phyloP scores from a whole-genome alignment of 2,888 invertebrate genomes.

The Aricia artaxerxes region DNA sequence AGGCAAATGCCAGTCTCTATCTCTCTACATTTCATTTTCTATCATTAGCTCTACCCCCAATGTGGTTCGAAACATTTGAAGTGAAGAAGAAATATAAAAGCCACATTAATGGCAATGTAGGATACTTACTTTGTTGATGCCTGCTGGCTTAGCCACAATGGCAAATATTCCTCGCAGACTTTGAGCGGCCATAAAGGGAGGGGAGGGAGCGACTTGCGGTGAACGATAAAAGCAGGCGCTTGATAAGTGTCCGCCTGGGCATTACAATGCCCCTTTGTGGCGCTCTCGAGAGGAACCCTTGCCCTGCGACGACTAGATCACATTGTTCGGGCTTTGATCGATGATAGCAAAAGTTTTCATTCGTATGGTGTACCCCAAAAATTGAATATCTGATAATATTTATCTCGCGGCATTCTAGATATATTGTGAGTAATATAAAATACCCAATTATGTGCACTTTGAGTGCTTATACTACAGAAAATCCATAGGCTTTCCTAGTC shows the following conservation, averaged over 20 bases:
- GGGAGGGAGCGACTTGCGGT: constrained; percentile 22
- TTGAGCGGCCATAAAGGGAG: background rate
- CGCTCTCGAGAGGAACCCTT: constrained; percentile 35
- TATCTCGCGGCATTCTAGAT: background rate
- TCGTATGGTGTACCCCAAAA: background rate
- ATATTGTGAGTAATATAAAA: too few species aligned
- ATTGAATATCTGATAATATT: background rate
- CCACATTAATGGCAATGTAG: background rate
- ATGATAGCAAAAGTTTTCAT: constrained; percentile 18
- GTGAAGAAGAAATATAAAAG: background rate
- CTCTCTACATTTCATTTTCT: background rate
- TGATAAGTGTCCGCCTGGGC: constrained; percentile 38
- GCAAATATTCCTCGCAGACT: constrained; percentile 28
- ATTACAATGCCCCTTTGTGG: constrained; percentile 37
- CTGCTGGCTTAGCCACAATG: constrained; percentile 19
- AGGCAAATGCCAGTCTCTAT: too few species aligned
- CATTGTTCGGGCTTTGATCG: constrained; percentile 28
- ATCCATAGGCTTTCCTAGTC: too few species aligned
- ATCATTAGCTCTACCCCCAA: background rate
- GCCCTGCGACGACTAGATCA: constrained; percentile 34
- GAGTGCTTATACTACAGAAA: too few species aligned
- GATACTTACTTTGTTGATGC: constrained; percentile 23
- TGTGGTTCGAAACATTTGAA: background rate
- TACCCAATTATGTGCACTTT: too few species aligned
- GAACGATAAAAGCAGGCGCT: constrained; percentile 38